Percentiles rank a stretch among this genome's conserved stretches.
Evolutionary conservation across 2,888 invertebrate species (phyloP).

Genomic region (Orchesellides sinensis): DNA sequence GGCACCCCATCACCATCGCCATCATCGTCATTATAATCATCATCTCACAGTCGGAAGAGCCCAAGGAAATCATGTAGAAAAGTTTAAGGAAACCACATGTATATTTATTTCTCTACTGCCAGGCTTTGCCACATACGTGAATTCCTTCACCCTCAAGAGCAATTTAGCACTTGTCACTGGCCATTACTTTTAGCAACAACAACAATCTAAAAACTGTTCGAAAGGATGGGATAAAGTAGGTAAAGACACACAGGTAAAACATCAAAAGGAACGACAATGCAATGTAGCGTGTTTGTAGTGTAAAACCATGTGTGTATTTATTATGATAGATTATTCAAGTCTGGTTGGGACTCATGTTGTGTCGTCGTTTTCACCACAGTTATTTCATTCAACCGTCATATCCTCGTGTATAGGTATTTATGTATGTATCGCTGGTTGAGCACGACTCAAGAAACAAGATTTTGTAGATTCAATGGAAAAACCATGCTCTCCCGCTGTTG

Average conservation of each 20-base stretch:
- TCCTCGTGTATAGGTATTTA: not conserved
- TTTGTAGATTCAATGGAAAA: not conserved
- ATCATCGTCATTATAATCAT: constrained; percentile 53
- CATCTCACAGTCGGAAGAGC: constrained; percentile 32
- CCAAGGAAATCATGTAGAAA: constrained; percentile 61
- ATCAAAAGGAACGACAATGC: not conserved
- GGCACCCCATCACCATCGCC: constrained; percentile 64
- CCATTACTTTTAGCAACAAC: constrained; percentile 59
- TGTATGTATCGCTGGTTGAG: too few relatives aligned
- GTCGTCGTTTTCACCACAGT: not conserved
- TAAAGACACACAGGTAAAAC: not conserved
- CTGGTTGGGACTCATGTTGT: not conserved
- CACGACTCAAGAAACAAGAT: too few relatives aligned
- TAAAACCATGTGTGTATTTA: constrained; percentile 6
- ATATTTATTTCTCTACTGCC: constrained; percentile 41
- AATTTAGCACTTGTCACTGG: constrained; percentile 67
- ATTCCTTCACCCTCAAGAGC: constrained; percentile 59
- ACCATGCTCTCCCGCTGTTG: constrained; percentile 29
- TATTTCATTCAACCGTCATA: constrained; percentile 6
- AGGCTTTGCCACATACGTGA: constrained; percentile 51
- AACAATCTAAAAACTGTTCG: too few relatives aligned
- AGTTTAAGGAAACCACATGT: constrained; percentile 57
- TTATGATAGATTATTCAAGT: not conserved
- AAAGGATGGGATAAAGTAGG: constrained; percentile 8
- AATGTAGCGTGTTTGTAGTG: not conserved